A percentile compares a stretch with the other conserved stretches of the same genome.
Evolutionary conservation across 2,797 vertebrate species (phyloP).

Genomic region (Pantherophis alleghaniensis): DNA sequence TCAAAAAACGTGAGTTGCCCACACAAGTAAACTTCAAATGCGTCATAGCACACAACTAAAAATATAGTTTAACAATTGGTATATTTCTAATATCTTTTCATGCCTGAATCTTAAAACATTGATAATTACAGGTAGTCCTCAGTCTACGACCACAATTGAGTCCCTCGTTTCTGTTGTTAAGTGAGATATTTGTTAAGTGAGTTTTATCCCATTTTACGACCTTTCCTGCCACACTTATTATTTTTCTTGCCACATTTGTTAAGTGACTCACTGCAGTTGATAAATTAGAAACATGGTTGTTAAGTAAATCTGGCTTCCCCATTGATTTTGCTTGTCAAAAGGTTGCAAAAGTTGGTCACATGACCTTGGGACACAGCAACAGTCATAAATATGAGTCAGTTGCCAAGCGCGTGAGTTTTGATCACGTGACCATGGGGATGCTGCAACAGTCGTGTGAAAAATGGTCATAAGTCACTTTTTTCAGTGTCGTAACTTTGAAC

Average conservation of each 20-base stretch:
- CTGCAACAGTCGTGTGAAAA: not conserved
- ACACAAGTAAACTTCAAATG: not conserved
- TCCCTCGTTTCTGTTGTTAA: not conserved
- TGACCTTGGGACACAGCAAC: not conserved
- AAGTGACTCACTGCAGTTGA: not conserved
- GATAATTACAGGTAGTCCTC: not conserved
- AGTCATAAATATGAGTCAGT: not conserved
- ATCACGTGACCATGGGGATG: not conserved
- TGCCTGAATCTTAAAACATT: not conserved
- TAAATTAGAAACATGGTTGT: not conserved
- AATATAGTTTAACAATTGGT: slow-evolving; percentile 32
- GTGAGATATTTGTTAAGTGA: not conserved
- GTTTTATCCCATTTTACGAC: not conserved
- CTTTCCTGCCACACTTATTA: not conserved
- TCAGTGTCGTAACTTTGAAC: not conserved
- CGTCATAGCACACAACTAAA: not conserved
- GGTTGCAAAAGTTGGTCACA: not conserved
- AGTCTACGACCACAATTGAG: not conserved
- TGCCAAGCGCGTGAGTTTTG: not conserved
- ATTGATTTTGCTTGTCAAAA: not conserved
- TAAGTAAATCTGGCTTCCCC: not conserved
- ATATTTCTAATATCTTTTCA: slow-evolving; percentile 24
- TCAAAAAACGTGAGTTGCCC: not conserved
- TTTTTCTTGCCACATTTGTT: not conserved
- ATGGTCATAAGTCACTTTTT: not conserved